These are phyloP conservation scores for Perodicticus potto DNA, from an alignment of 2,797 vertebrate genomes.

Conservation along the genomic window DNA sequence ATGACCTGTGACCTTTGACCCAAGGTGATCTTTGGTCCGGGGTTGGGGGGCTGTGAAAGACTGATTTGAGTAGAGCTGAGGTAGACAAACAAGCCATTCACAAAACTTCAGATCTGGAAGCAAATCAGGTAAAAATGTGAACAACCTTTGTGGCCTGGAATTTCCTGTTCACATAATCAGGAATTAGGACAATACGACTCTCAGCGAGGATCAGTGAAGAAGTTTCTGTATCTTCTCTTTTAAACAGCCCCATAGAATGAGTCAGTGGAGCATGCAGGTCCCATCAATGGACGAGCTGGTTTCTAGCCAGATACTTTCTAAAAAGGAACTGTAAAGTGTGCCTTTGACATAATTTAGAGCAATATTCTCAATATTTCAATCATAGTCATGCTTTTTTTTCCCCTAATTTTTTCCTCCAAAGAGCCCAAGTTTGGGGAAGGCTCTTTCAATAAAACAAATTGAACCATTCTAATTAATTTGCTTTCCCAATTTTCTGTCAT, in stretches of 20 bases:
- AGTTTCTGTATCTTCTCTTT: background rate
- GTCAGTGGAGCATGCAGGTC: too few relatives aligned
- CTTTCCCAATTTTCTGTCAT: background rate
- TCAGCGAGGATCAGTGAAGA: background rate
- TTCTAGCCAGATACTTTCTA: background rate
- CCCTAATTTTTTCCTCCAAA: background rate
- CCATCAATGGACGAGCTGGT: background rate
- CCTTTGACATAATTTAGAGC: background rate
- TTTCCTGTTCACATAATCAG: constrained; percentile 77
- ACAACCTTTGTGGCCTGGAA: constrained; percentile 84
- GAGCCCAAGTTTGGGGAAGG: background rate
- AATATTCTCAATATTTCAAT: background rate
- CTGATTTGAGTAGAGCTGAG: constrained; percentile 86
- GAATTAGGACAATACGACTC: constrained; percentile 55
- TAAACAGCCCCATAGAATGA: background rate
- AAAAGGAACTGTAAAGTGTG: background rate
- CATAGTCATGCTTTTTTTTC: background rate
- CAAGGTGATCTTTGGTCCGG: constrained; percentile 84
- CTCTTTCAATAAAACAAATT: background rate
- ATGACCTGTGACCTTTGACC: constrained; percentile 86
- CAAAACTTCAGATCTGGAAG: constrained; percentile 80
- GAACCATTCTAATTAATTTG: background rate
- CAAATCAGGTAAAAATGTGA: constrained; percentile 87
- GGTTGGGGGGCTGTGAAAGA: constrained; percentile 80
- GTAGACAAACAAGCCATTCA: constrained; percentile 87